Percentiles rank a stretch among this genome's conserved stretches.
These are phyloP conservation scores for Brachionichthys hirsutus DNA, from an alignment of 2,113 vertebrate species.

Conservation along the genomic window DNA sequence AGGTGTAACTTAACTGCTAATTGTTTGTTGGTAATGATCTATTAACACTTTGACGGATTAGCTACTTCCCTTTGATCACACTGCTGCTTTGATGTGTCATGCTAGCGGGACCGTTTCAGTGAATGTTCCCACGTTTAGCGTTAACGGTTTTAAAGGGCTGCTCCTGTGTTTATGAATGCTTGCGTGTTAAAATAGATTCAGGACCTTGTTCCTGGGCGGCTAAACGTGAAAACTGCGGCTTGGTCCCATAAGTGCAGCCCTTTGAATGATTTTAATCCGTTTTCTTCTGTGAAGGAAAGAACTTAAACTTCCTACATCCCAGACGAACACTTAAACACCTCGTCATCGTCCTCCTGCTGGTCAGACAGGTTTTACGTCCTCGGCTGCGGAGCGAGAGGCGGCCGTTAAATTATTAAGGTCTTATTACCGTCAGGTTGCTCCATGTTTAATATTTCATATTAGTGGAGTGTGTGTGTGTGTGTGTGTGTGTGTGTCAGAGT, in stretches of 20 bases:
- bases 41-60: too few species aligned
- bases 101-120: too few species aligned
- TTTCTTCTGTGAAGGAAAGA: not conserved
- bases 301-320: not conserved
- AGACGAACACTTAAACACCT: not conserved
- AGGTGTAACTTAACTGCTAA: too few species aligned
- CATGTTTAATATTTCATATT: slow-evolving; percentile 32
- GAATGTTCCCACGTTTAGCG: too few species aligned
- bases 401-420: slow-evolving; percentile 62
- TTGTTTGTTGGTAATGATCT: too few species aligned
- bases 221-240: slow-evolving; percentile 12
- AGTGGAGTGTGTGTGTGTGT: slow-evolving; percentile 5
- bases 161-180: not conserved
- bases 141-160: too few species aligned
- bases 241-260: slow-evolving; percentile 4
- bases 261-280: slow-evolving; percentile 20
- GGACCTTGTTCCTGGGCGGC: not conserved
- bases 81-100: too few species aligned
- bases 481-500: slow-evolving; percentile 8
- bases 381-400: slow-evolving; percentile 5
- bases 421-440: slow-evolving; percentile 45
- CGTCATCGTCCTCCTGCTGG: not conserved
- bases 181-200: not conserved
- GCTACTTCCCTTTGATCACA: too few species aligned
- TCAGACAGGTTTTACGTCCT: not conserved